Percentiles rank a stretch among this genome's conserved stretches.
These are phyloP conservation scores for Oligia latruncula DNA, from an alignment of 2,888 invertebrate genomes.

Conservation along the genomic window DNA sequence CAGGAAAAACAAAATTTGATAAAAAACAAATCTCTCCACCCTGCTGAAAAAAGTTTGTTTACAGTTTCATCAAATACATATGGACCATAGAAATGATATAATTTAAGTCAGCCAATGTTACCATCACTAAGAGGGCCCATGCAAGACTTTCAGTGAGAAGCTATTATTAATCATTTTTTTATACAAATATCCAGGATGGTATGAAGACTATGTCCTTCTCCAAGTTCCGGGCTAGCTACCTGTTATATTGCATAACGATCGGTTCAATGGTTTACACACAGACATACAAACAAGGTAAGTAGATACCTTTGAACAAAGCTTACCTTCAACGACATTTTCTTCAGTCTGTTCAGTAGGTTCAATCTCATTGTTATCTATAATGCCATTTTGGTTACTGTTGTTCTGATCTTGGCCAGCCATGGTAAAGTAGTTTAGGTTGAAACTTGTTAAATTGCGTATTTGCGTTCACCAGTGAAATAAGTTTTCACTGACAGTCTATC, in stretches of 20 bases:
- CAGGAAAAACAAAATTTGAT: no score
- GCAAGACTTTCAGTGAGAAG: no score
- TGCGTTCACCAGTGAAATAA: no score
- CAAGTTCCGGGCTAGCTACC: not conserved
- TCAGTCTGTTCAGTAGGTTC: constrained; percentile 57
- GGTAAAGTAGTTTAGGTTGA: not conserved
- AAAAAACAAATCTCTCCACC: no score
- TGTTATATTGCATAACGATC: not conserved
- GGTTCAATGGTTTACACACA: not conserved
- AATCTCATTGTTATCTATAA: constrained; percentile 54
- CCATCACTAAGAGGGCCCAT: no score
- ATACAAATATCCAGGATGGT: not conserved
- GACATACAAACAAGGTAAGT: not conserved
- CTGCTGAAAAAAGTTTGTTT: no score
- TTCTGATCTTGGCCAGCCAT: constrained; percentile 69
- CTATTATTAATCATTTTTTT: not conserved
- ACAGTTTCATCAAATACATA: no score
- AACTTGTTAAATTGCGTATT: constrained; percentile 6
- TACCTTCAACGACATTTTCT: constrained; percentile 64
- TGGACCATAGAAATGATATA: no score
- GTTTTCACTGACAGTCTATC: no score
- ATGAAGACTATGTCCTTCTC: not conserved
- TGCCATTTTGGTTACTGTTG: constrained; percentile 59
- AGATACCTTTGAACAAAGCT: not conserved
- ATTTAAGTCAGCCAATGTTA: no score